Evolutionary conservation across 2,113 vertebrate genomes (phyloP).

Genomic region (Rattus norvegicus): DNA sequence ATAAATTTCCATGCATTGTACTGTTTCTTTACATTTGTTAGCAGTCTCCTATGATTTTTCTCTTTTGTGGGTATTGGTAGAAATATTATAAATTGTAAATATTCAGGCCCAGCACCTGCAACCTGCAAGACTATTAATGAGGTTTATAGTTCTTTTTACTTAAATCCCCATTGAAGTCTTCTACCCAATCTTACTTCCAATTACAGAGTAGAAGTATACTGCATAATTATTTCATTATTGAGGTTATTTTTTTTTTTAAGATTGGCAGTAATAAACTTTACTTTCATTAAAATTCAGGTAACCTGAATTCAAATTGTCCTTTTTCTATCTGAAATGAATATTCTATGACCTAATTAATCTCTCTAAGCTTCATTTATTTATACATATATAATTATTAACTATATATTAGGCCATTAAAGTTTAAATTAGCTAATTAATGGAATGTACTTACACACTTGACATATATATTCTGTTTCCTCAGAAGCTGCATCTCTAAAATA

Average conservation of each 20-base stretch:
- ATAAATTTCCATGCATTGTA: background rate
- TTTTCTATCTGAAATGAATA: background rate
- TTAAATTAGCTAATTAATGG: conserved; percentile 17
- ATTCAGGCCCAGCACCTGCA: background rate
- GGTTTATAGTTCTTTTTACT: background rate
- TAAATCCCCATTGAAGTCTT: background rate
- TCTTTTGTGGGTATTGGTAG: background rate
- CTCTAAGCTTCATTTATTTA: conserved; percentile 20
- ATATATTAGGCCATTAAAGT: background rate
- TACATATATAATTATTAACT: background rate
- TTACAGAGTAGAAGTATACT: conserved; percentile 11
- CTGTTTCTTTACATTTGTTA: background rate
- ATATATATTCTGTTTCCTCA: conserved; percentile 17
- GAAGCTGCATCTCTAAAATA: background rate
- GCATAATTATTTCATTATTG: conserved; percentile 32
- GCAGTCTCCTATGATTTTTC: background rate
- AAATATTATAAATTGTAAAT: background rate
- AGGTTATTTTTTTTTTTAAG: conserved; percentile 23
- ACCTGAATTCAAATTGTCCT: conserved; percentile 2
- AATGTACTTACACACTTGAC: background rate
- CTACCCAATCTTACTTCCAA: background rate
- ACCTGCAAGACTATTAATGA: background rate
- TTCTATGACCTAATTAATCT: background rate
- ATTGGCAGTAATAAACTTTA: conserved; percentile 20
- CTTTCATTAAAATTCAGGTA: background rate